Evolutionary conservation across 2,888 invertebrate genomes (phyloP), one percentile per base, ranked within the genome.

Genomic region (Micoletzkya japonica): DNA sequence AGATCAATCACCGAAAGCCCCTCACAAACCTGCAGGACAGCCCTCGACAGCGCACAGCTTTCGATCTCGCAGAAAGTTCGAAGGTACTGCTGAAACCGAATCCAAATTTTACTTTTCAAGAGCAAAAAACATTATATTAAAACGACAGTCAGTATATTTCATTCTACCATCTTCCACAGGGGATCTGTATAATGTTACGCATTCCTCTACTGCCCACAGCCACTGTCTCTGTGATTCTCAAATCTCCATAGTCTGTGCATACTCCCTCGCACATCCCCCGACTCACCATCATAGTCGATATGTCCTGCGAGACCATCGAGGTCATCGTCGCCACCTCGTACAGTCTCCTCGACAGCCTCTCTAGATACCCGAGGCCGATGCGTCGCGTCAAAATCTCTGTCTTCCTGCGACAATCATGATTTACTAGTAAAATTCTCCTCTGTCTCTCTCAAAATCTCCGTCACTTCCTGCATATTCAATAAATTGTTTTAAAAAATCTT

Each of bases 41-140:
- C 94, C 69, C 96, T 90, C 1, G 95, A 94, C 10, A 96, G 89
- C 72, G 95, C 93, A 87, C 95, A 95, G 30, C 76, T 76, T 28
- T 66, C 61, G 7, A 36, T 3, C 57, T 70, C 70, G 56, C 58
- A 50, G 30, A 71, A 71, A 24, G 26, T 14, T 4, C 61, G 59
- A 30, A 71, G 57, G 28, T 60, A 67, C 28, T 59, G 26, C 71
- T 71, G 37, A 37, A 82, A 79, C 74, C 20, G 14, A 44, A 44
- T 10, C 44, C 10, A 44, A 44, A 14, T 20, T 44, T 20, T 44
- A 20, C 44, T 44, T 44, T 14, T 14, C 20, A 44, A 44, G 10
- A 44, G 20, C 20, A 44, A 54, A 7, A 54, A 24, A 20, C 17
- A 54, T 24, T 24, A 17, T 54, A 54, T 7, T 54, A 24, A 54